phyloP scores from a whole-genome alignment of 2,113 vertebrate species.

The Lophura nycthemera region DNA sequence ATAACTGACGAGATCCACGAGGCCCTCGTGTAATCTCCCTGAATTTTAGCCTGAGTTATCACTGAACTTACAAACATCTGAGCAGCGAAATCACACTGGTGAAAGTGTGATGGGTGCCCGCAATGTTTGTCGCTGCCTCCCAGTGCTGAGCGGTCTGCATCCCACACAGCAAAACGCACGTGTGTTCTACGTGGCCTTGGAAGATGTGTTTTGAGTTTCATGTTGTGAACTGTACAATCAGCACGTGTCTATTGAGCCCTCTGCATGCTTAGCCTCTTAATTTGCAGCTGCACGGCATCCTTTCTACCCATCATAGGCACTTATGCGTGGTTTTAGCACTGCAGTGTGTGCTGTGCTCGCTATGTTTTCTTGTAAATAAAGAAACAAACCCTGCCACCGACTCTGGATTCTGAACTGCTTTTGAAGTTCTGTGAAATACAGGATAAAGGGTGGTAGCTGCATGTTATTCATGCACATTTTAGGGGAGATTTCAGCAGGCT shows the following conservation, averaged over 20 bases:
- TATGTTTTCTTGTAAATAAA: neutral
- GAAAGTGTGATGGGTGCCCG: neutral
- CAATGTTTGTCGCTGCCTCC: fast-evolving
- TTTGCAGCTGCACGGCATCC: neutral
- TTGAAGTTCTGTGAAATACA: neutral
- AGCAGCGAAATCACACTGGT: fast-evolving
- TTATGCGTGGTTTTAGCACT: neutral
- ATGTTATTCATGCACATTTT: fast-evolving
- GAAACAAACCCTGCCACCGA: neutral
- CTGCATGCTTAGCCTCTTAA: neutral
- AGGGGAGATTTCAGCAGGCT: neutral
- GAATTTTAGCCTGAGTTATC: neutral
- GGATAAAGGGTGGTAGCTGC: neutral
- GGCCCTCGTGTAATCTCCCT: neutral
- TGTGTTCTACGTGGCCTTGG: fast-evolving
- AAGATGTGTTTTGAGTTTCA: fast-evolving
- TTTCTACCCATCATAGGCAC: neutral
- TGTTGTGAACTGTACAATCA: neutral
- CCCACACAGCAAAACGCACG: neutral
- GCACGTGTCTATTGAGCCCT: neutral
- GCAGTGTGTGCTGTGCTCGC: neutral
- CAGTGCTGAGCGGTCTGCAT: neutral
- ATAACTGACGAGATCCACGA: neutral
- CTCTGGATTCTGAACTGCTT: neutral
- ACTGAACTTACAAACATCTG: neutral